A percentile compares a stretch with the other conserved stretches of the same genome.
These are phyloP conservation scores for Lasioglossum figueresi DNA, from an alignment of 2,888 invertebrate genomes.

Conservation along the genomic window DNA sequence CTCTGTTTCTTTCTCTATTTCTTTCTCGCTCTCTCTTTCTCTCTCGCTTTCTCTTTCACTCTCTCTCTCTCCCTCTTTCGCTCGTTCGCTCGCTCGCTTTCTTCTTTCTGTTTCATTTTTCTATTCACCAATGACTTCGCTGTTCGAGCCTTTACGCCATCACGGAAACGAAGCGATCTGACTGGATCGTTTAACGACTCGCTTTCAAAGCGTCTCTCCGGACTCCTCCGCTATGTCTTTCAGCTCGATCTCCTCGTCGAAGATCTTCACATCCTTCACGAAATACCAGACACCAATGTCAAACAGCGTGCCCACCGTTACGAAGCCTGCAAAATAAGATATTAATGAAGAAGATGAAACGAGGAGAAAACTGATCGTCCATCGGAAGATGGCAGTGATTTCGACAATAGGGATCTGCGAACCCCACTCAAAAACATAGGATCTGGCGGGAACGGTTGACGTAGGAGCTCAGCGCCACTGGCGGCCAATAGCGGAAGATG, in stretches of 20 bases:
- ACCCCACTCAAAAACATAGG: too few species aligned
- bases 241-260: constrained; percentile 87
- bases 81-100: constrained; percentile 30
- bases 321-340: constrained; percentile 83
- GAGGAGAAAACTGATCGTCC: too few species aligned
- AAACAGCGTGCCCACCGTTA: constrained; percentile 87
- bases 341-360: background rate
- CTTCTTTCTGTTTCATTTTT: constrained; percentile 22
- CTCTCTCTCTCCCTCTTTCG: background rate
- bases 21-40: constrained; percentile 15
- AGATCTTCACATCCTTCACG: constrained; percentile 89
- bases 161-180: constrained; percentile 41
- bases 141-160: constrained; percentile 37
- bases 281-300: constrained; percentile 89
- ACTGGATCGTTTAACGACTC: constrained; percentile 39
- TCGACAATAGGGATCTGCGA: too few species aligned
- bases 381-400: too few species aligned
- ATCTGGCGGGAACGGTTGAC: too few species aligned
- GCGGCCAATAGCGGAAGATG: too few species aligned
- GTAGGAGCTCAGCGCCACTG: too few species aligned
- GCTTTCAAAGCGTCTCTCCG: constrained; percentile 75
- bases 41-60: constrained; percentile 17
- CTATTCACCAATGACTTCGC: constrained; percentile 29
- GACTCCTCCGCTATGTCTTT: constrained; percentile 82
- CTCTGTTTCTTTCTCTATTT: constrained; percentile 15